A percentile compares a stretch with the other conserved stretches of the same genome.
Conservation (phyloP, 1,140 invertebrate species). For the Drosophila tropicalis region DNA sequence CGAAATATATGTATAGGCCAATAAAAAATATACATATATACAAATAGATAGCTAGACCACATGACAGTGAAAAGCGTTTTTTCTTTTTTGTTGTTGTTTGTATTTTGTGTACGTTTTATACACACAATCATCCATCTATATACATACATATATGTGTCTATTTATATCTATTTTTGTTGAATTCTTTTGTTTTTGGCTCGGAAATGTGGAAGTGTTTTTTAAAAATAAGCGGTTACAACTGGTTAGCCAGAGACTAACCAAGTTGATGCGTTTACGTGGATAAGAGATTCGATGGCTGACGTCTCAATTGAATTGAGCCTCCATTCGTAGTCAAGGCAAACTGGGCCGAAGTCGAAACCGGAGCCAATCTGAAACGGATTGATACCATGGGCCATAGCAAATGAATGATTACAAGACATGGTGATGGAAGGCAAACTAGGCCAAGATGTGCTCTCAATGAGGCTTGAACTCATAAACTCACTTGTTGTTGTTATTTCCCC, state of each 20-base stretch:
- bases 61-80: conserved; percentile 59
- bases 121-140: conserved; percentile 15
- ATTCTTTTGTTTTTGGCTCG: conserved; percentile 50
- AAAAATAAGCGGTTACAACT: conserved; percentile 18
- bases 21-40: neutral
- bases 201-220: conserved; percentile 45
- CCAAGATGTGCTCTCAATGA: conserved; percentile 31
- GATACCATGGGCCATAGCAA: conserved; percentile 2
- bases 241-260: conserved; percentile 26
- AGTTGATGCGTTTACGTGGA: neutral
- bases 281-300: neutral
- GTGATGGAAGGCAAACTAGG: conserved; percentile 46
- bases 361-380: conserved; percentile 17
- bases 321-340: conserved; percentile 33
- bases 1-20: neutral
- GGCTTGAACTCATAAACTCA: conserved; percentile 18
- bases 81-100: too few relatives aligned
- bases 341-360: neutral
- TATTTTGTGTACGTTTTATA: conserved; percentile 20
- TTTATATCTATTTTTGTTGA: conserved; percentile 39
- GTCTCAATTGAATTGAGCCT: neutral
- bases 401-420: conserved; percentile 15
- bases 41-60: conserved; percentile 40
- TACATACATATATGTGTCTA: conserved; percentile 25
- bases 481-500: conserved; percentile 16